Conservation (phyloP, 2,888 invertebrate genomes). For the Rhagophthalmus giganteus region DNA sequence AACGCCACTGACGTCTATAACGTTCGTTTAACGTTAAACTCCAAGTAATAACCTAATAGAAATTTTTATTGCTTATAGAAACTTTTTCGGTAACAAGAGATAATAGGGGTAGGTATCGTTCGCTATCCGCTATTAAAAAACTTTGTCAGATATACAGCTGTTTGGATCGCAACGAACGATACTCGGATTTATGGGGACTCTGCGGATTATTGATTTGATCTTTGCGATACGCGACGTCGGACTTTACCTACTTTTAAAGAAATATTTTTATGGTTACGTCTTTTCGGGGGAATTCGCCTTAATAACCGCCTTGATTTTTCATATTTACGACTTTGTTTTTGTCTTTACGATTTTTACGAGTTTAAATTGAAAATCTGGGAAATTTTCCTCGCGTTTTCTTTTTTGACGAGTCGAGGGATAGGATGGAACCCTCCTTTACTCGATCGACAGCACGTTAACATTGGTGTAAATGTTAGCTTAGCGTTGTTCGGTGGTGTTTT, state of each 20-base stretch:
- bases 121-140: conserved; percentile 50
- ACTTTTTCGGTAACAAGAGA: conserved; percentile 46
- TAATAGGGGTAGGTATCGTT: conserved; percentile 38
- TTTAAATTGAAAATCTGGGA: background rate
- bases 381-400: background rate
- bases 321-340: conserved; percentile 37
- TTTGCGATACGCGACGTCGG: conserved; percentile 40
- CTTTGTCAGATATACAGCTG: conserved; percentile 47
- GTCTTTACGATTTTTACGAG: background rate
- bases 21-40: too few relatives aligned
- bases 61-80: conserved; percentile 46
- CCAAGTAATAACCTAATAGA: too few relatives aligned
- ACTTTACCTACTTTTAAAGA: conserved; percentile 41
- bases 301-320: conserved; percentile 25
- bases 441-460: conserved; percentile 10
- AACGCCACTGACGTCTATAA: too few relatives aligned
- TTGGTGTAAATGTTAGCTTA: conserved; percentile 36
- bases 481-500: conserved; percentile 33
- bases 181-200: conserved; percentile 45
- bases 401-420: conserved; percentile 1
- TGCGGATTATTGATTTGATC: conserved; percentile 49
- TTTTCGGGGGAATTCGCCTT: conserved; percentile 15
- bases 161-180: conserved; percentile 40
- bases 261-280: conserved; percentile 24
- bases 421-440: too few relatives aligned